phyloP scores from a whole-genome alignment of 2,113 vertebrate species.

The Tautogolabrus adspersus region DNA sequence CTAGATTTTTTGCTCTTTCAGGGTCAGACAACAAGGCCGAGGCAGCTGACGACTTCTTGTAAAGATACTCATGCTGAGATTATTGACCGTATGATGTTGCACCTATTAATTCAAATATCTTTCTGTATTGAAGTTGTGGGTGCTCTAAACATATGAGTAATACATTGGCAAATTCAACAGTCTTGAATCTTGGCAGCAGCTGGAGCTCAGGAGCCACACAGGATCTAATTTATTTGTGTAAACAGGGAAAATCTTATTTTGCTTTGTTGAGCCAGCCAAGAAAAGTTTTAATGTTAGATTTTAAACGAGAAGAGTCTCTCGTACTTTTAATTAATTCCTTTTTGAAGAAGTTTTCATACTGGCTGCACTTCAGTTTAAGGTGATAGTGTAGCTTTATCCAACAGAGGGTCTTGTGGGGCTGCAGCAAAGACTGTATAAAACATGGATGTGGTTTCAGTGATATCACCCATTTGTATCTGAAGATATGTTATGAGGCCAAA shows the following conservation, averaged over 20 bases:
- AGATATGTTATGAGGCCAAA: too few species aligned
- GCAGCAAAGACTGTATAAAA: too few species aligned
- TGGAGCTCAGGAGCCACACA: constrained; percentile 24
- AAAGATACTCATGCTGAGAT: not conserved
- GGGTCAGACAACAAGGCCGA: constrained; percentile 20
- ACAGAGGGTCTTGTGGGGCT: not conserved
- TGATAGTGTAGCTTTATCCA: too few species aligned
- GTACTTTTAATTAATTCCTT: too few species aligned
- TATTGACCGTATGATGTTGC: not conserved
- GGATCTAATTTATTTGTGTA: constrained; percentile 34
- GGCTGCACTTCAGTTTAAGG: not conserved
- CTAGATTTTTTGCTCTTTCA: constrained; percentile 4
- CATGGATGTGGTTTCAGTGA: too few species aligned
- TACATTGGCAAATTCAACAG: constrained; percentile 12
- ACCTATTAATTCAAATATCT: not conserved
- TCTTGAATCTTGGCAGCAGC: constrained; percentile 25
- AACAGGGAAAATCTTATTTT: constrained; percentile 11
- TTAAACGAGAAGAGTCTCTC: not conserved
- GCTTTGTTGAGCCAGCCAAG: constrained; percentile 26
- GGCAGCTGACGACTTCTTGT: constrained; percentile 16
- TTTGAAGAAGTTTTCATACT: constrained; percentile 1
- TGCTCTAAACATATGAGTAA: not conserved
- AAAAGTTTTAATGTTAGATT: not conserved
- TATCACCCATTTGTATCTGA: too few species aligned
- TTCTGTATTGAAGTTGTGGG: not conserved